These are phyloP conservation scores for Zoanthus sociatus DNA, from an alignment of 92 coral and sea anemone species.

Conservation along the genomic window DNA sequence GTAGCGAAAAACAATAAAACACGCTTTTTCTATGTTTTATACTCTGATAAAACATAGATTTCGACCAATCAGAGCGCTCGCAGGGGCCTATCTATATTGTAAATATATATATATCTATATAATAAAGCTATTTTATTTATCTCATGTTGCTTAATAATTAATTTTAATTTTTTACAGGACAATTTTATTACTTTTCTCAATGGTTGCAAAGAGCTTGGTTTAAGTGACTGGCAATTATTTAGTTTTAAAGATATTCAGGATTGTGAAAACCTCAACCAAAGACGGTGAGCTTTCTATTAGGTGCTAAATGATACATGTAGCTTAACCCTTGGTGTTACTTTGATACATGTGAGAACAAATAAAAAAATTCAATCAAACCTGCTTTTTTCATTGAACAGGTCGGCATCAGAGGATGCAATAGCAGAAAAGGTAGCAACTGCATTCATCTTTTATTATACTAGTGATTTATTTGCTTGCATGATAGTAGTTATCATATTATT, in stretches of 20 bases:
- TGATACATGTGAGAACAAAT: not conserved
- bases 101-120: too few species aligned
- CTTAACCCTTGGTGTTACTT: not conserved
- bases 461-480: not conserved
- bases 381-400: not conserved
- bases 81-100: too few species aligned
- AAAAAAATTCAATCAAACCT: too few species aligned
- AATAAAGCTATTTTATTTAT: not conserved
- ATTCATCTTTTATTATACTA: not conserved
- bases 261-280: constrained; percentile 56
- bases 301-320: not conserved
- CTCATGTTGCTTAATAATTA: not conserved
- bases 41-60: too few species aligned
- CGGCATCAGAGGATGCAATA: constrained; percentile 37
- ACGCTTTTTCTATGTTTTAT: too few species aligned
- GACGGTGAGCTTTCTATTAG: constrained; percentile 16
- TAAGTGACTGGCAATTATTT: constrained; percentile 78
- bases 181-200: constrained; percentile 70
- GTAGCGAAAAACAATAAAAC: too few species aligned
- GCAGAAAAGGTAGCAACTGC: constrained; percentile 32
- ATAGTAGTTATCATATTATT: not conserved
- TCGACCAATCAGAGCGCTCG: too few species aligned
- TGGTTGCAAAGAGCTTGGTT: constrained; percentile 78
- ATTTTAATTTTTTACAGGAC: constrained; percentile 47
- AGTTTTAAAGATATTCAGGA: constrained; percentile 69